phyloP scores from a whole-genome alignment of 2,888 invertebrate species.

The Chalcis sispes region DNA sequence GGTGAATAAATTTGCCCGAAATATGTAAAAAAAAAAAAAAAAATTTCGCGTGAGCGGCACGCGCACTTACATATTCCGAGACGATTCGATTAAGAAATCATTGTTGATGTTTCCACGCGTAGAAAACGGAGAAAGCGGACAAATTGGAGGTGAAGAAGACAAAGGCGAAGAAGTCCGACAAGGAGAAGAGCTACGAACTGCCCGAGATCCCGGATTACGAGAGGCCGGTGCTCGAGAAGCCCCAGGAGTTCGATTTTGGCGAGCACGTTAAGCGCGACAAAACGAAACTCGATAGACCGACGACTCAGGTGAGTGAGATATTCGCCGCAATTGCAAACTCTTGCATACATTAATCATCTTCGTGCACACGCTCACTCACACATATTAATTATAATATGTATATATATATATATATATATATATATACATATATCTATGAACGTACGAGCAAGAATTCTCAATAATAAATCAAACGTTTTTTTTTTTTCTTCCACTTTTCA shows the following conservation, averaged over 20 bases:
- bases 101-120: conserved; percentile 16
- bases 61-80: too few relatives aligned
- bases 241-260: conserved; percentile 72
- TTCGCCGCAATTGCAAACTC: too few relatives aligned
- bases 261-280: conserved; percentile 70
- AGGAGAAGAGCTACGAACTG: conserved; percentile 71
- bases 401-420: too few relatives aligned
- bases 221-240: conserved; percentile 82
- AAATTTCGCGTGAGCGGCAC: too few relatives aligned
- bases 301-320: conserved; percentile 64
- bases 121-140: conserved; percentile 73
- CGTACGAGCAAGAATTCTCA: too few relatives aligned
- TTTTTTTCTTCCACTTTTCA: conserved; percentile 42
- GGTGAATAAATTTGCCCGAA: too few relatives aligned
- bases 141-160: conserved; percentile 69
- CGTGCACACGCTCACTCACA: too few relatives aligned
- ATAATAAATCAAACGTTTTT: too few relatives aligned
- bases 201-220: conserved; percentile 82
- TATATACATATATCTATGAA: too few relatives aligned
- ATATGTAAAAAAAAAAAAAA: too few relatives aligned
- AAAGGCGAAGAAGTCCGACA: conserved; percentile 68
- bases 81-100: conserved; percentile 2
- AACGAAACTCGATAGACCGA: conserved; percentile 72
- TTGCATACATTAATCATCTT: too few relatives aligned
- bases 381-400: too few relatives aligned